Percentiles rank a stretch among this genome's conserved stretches.
Evolutionary conservation across 2,113 vertebrate species (phyloP).

Genomic region (Proterorhinus semilunaris): DNA sequence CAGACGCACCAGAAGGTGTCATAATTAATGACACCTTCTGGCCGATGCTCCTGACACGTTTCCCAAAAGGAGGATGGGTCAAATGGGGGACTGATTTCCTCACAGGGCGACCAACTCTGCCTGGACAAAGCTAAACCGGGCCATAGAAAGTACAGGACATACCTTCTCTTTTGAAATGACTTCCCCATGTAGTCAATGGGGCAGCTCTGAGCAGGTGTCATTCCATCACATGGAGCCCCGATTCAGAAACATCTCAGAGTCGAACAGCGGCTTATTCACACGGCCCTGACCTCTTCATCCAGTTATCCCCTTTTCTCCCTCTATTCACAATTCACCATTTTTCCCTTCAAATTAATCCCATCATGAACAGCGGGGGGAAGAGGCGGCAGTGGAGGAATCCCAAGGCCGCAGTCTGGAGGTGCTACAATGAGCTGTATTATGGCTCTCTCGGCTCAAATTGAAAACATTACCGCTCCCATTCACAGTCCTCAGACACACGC

Average conservation of each 20-base stretch:
- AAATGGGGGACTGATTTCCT: too few species aligned
- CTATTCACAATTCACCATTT: constrained; percentile 27
- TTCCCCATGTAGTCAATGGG: constrained; percentile 76
- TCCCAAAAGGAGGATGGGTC: too few species aligned
- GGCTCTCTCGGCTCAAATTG: constrained; percentile 75
- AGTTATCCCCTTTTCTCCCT: constrained; percentile 39
- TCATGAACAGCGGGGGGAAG: constrained; percentile 48
- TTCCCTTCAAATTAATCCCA: constrained; percentile 64
- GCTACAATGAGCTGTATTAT: constrained; percentile 74
- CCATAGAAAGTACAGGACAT: too few species aligned
- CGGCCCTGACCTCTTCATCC: constrained; percentile 46
- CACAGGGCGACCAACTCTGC: too few species aligned
- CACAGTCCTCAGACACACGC: constrained; percentile 73
- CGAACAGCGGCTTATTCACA: constrained; percentile 49
- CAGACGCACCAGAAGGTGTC: too few species aligned
- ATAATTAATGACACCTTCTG: too few species aligned
- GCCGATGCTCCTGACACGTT: too few species aligned
- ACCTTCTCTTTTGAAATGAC: constrained; percentile 79
- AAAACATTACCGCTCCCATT: constrained; percentile 77
- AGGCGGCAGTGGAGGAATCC: constrained; percentile 56
- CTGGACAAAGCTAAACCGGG: too few species aligned
- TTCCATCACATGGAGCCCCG: constrained; percentile 43
- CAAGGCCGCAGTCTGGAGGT: constrained; percentile 62
- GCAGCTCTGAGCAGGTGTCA: constrained; percentile 65
- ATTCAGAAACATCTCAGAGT: constrained; percentile 51